Percentiles rank a stretch among this genome's conserved stretches.
phyloP scores from a whole-genome alignment of 2,113 vertebrate species.

The Thamnaconus septentrionalis region DNA sequence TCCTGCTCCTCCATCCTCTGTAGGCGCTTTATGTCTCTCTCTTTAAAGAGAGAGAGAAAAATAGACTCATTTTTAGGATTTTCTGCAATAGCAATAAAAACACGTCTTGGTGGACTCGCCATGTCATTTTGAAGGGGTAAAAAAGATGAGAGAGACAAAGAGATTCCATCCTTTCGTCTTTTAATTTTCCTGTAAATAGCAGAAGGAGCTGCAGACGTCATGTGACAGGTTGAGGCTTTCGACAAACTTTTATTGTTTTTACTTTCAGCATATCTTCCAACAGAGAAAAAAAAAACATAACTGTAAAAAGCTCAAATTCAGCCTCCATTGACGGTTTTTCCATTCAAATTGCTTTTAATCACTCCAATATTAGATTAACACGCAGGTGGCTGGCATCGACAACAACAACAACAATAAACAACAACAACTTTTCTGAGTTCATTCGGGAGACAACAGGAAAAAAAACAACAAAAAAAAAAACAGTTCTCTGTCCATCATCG shows the following conservation, averaged over 20 bases:
- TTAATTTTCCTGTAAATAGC: constrained; percentile 79
- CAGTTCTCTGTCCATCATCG: too few species aligned
- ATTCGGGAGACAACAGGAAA: too few species aligned
- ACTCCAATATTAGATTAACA: too few species aligned
- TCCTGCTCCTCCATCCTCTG: constrained; percentile 58
- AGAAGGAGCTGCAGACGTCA: constrained; percentile 75
- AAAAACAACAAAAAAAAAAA: too few species aligned
- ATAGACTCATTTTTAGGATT: constrained; percentile 52
- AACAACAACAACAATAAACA: too few species aligned
- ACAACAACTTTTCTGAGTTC: too few species aligned
- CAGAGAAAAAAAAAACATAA: too few species aligned
- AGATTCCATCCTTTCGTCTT: constrained; percentile 20
- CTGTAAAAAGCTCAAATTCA: too few species aligned
- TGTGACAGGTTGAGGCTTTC: constrained; percentile 72
- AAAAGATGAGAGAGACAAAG: constrained; percentile 48
- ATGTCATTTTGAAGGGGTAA: constrained; percentile 61
- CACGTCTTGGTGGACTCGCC: constrained; percentile 76
- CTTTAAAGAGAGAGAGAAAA: too few species aligned
- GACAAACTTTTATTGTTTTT: constrained; percentile 67
- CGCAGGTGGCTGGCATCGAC: too few species aligned
- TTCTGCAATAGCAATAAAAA: constrained; percentile 85
- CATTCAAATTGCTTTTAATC: too few species aligned
- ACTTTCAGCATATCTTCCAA: constrained; percentile 1
- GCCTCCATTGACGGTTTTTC: too few species aligned
- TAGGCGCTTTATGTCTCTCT: constrained; percentile 51